Evolutionary conservation across 2,888 invertebrate species (phyloP).

Genomic region (Corbicula japonica): DNA sequence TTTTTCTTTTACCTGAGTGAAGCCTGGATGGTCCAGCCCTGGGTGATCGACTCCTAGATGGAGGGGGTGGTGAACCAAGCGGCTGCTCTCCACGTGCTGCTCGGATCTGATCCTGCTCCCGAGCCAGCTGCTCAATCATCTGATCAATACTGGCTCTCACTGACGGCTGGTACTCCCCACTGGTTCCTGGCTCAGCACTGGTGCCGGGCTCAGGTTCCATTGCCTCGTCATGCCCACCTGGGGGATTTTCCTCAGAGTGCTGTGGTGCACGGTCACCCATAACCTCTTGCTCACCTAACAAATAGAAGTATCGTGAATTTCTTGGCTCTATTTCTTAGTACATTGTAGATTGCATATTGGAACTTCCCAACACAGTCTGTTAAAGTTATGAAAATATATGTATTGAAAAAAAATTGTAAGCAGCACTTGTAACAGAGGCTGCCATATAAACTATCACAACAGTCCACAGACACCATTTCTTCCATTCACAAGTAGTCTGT

Average conservation of each 20-base stretch:
- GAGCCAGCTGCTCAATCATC: slow-evolving; percentile 91
- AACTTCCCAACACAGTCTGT: no score
- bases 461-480: no score
- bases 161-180: slow-evolving; percentile 50
- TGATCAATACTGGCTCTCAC: slow-evolving; percentile 89
- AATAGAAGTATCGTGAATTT: no score
- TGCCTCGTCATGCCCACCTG: neutral
- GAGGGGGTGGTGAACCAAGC: slow-evolving; percentile 71
- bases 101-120: slow-evolving; percentile 87
- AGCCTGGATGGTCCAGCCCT: slow-evolving; percentile 67
- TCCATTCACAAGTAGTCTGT: no score
- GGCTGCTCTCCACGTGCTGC: slow-evolving; percentile 73
- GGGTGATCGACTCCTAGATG: slow-evolving; percentile 58
- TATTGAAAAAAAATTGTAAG: no score
- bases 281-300: slow-evolving; percentile 81
- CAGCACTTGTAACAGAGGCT: no score
- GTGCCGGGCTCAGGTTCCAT: slow-evolving; percentile 27
- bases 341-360: no score
- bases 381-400: no score
- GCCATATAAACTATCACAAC: no score
- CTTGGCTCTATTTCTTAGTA: no score
- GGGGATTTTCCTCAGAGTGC: slow-evolving; percentile 5
- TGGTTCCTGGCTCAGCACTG: slow-evolving; percentile 49
- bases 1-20: slow-evolving; percentile 62
- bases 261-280: slow-evolving; percentile 74